These are phyloP conservation scores for Bhutanitis thaidina DNA, from an alignment of 2,888 invertebrate genomes.

Conservation along the genomic window DNA sequence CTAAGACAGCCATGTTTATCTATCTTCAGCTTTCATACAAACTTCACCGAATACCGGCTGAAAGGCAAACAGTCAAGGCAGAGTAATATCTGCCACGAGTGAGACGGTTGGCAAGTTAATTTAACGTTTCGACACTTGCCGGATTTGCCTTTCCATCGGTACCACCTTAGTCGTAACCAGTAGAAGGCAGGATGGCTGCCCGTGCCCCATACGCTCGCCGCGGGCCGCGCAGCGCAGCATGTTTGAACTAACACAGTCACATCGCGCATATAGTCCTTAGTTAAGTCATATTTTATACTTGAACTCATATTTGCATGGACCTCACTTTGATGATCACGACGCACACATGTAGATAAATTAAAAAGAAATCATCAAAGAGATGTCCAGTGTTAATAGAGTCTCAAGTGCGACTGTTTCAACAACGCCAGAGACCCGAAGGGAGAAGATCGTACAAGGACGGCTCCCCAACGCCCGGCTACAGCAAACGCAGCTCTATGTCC, in stretches of 20 bases:
- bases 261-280: slow-evolving; percentile 40
- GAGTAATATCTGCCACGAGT: background rate
- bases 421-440: slow-evolving; percentile 67
- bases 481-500: slow-evolving; percentile 56
- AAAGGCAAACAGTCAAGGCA: slow-evolving; percentile 24
- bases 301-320: slow-evolving; percentile 12
- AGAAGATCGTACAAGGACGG: slow-evolving; percentile 64
- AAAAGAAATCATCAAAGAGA: slow-evolving; percentile 38
- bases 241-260: slow-evolving; percentile 73
- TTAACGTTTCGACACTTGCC: background rate
- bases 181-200: slow-evolving; percentile 6
- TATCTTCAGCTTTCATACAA: slow-evolving; percentile 33
- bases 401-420: slow-evolving; percentile 53
- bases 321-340: slow-evolving; percentile 26
- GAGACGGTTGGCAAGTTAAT: too few relatives aligned
- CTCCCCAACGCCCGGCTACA: slow-evolving; percentile 57
- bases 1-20: slow-evolving; percentile 35
- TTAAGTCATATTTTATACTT: slow-evolving; percentile 19
- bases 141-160: slow-evolving; percentile 14
- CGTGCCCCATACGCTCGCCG: slow-evolving; percentile 1
- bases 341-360: slow-evolving; percentile 20
- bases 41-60: slow-evolving; percentile 33
- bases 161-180: slow-evolving; percentile 18
- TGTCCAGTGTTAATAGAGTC: slow-evolving; percentile 25
- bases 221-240: slow-evolving; percentile 32